phyloP scores from a whole-genome alignment of 2,797 vertebrate species.

The Periophthalmus magnuspinnatus region DNA sequence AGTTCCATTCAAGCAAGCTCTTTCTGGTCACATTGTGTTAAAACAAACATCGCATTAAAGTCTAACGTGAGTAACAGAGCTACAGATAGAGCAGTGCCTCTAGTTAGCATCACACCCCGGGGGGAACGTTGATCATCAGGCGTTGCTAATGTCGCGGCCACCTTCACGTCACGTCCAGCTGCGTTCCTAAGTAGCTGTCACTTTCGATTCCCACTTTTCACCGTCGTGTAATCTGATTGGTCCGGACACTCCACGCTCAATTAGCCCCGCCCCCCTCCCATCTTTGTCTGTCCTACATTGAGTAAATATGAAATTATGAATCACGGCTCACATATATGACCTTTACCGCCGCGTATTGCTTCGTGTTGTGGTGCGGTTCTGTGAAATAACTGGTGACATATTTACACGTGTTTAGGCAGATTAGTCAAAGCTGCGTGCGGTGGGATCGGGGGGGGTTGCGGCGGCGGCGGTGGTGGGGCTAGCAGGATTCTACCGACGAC shows the following conservation, averaged over 20 bases:
- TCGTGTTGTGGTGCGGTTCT: not conserved
- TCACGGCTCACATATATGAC: not conserved
- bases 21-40: too few species aligned
- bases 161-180: not conserved
- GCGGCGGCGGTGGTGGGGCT: too few species aligned
- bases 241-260: constrained; percentile 4
- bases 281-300: too few species aligned
- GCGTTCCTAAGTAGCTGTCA: constrained; percentile 1
- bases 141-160: not conserved
- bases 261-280: not conserved
- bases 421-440: constrained; percentile 2
- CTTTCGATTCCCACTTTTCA: not conserved
- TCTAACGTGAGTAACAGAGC: too few species aligned
- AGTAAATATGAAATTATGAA: not conserved
- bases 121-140: too few species aligned
- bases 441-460: not conserved
- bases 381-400: constrained; percentile 41
- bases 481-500: not conserved
- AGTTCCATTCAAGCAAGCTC: too few species aligned
- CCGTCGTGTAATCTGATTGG: constrained; percentile 12
- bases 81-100: too few species aligned
- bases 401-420: constrained; percentile 33
- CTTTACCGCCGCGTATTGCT: not conserved
- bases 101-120: too few species aligned
- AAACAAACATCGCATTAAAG: too few species aligned